Base-by-base conservation (phyloP, 2,888 invertebrate genomes). In the Apamea epomidion region DNA sequence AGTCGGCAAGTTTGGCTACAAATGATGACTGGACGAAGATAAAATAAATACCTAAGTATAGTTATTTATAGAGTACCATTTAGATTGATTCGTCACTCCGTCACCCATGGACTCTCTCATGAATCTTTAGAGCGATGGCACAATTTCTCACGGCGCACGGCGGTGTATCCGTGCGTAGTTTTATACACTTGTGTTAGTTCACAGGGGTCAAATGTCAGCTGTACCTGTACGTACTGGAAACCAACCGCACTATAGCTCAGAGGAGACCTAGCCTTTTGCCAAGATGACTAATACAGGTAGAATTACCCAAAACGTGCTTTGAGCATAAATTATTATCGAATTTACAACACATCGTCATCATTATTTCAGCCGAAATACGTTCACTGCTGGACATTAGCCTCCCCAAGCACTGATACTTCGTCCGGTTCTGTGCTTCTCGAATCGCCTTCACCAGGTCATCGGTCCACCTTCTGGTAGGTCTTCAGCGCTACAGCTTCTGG, bases 141-240 rank as follows among this genome's bases (percentile, higher is more conserved):
- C 5, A 62, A 62, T 62, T 62, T 62, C 29, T 25, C 25, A 54
- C 25, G 54, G 54, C 54, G 48, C 48, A 14, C 54, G 25, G 25
- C 8, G 58, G 25, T 25, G 58, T 48, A 48, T 58, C 58, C 8
- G 12, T 48, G 32, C 16, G 45, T 69, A 68, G 51, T 14, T n/a
- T 67, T 10, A 74, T 74, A 74, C 45, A 74, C 32, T 32, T 65
- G 65, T 25, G 21, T 48, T 16, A 48, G 48, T 45, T 74, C 45
- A 64, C 74, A 60, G 18, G 65, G 6, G 5, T 48, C 18, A 25
- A 48, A 67, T 68, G n/a, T 25, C 68, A 74, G 48, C 48, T 42
- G 42, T 67, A 67, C 32, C 1, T 1, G n/a, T n/a, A n/a, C 25
- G 18, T 68, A 37, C 32, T 18, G 14, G 16, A 32, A 51, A 74